A percentile compares a stretch with the other conserved stretches of the same genome.
Conservation (phyloP, 2,888 invertebrate species). For the Brachypterus glaber region DNA sequence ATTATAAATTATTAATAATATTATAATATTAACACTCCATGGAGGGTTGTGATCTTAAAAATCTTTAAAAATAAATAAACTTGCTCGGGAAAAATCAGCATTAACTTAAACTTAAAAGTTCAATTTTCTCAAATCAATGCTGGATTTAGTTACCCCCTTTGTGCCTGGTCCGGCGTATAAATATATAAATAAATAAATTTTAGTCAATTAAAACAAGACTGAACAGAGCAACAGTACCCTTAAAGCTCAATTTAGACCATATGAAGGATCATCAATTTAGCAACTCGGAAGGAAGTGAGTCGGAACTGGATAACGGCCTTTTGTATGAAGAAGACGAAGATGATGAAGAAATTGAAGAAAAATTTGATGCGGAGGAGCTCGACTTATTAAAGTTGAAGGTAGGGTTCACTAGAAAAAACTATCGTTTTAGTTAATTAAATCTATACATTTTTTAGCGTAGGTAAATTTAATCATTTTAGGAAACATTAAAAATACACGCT, state of each 20-base stretch:
- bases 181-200: constrained; percentile 1
- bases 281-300: neutral
- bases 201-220: constrained; percentile 21
- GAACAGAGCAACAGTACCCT: constrained; percentile 18
- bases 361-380: constrained; percentile 21
- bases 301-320: constrained; percentile 4
- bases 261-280: constrained; percentile 3
- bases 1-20: too few species aligned
- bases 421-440: too few species aligned
- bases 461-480: too few species aligned
- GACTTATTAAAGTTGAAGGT: constrained; percentile 21
- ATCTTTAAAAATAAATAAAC: too few species aligned
- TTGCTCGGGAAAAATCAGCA: too few species aligned
- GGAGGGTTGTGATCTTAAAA: too few species aligned
- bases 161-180: neutral
- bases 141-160: neutral
- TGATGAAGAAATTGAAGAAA: constrained; percentile 24
- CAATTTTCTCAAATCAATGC: too few species aligned
- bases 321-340: constrained; percentile 21
- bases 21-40: too few species aligned
- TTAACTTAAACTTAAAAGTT: too few species aligned
- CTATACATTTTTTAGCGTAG: too few species aligned
- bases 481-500: too few species aligned
- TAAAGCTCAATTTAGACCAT: constrained; percentile 15
- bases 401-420: constrained; percentile 13